Percentiles rank a stretch among this genome's conserved stretches.
Conservation (phyloP, 1,140 invertebrate species). For the Brachystomella parvula region DNA sequence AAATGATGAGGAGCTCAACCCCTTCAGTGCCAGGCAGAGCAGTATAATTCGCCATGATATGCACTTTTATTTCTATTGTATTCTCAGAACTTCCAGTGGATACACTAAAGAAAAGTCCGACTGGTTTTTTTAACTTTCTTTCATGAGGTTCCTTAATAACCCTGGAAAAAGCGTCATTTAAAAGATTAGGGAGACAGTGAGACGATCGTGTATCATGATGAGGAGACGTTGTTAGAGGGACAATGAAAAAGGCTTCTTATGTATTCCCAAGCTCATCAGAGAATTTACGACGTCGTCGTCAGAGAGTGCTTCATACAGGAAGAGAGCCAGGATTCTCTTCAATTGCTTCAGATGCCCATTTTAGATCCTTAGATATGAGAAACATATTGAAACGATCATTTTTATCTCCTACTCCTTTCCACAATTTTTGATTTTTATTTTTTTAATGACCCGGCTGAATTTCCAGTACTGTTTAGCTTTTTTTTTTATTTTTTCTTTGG, state of each 20-base stretch:
- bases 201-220: conserved; percentile 1
- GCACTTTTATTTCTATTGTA: conserved; percentile 1
- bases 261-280: conserved; percentile 4
- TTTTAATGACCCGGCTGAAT: no score
- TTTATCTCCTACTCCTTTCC: no score
- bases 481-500: no score
- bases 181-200: conserved; percentile 1
- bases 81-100: neutral
- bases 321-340: neutral
- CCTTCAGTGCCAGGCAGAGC: no score
- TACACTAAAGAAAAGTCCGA: no score
- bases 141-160: no score
- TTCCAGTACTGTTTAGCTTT: no score
- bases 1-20: no score
- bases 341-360: neutral
- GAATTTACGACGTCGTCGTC: neutral
- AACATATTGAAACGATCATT: neutral
- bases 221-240: neutral
- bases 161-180: conserved; percentile 5
- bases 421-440: no score
- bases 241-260: no score
- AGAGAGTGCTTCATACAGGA: no score
- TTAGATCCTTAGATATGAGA: neutral
- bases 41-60: conserved; percentile 11
- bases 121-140: neutral